Base-by-base conservation (phyloP, 2,113 vertebrate genomes). In the Ciconia stormi region DNA sequence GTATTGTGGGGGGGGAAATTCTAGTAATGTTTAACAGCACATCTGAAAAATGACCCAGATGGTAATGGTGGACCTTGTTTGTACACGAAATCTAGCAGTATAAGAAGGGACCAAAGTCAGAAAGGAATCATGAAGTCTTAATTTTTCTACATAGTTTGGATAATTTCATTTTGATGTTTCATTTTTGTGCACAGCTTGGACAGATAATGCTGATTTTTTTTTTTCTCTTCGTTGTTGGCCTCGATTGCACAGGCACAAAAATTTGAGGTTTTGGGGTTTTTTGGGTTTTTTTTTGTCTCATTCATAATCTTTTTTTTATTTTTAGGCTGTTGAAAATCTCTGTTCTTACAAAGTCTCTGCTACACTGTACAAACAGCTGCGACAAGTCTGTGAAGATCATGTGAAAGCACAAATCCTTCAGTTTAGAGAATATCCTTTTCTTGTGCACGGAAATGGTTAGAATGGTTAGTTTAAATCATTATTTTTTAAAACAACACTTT, bases 361-460 rank as follows among this genome's bases (percentile, higher is more conserved):
- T 38, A 98, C 97, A 2, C 97, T 99, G 47, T 99, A 99, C 96
- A 98, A 97, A 87, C 98, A 99, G 82, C 97, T 99, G 25, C 98
- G 98, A 70, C 98, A 99, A 97, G 98, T 97, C 92, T 99, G 98
- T 92, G 98, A 99, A 93, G 98, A 98, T 55, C 98, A 98, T 2
- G 98, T 99, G 83, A 98, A 98, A 92, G 98, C 98, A 88, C 98
- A 99, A 80, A 98, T 98, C 50, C 92, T 98, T 81, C 98, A 97
- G 8, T 98, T 98, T 38, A 97, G 97, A 97, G 98, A 98, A 99
- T 99, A 99, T 98, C 98, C 98, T 99, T 98, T 98, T 94, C 38
- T 69, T 7, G 3, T 90, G 52, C 26, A 71, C 26, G 30, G 40
- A 89, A 89, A 38, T 87, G 8, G 22, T 81, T 95, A 29, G 65